These are phyloP conservation scores for Bombyx mandarina DNA, from an alignment of 1,140 invertebrate species.

Conservation along the genomic window DNA sequence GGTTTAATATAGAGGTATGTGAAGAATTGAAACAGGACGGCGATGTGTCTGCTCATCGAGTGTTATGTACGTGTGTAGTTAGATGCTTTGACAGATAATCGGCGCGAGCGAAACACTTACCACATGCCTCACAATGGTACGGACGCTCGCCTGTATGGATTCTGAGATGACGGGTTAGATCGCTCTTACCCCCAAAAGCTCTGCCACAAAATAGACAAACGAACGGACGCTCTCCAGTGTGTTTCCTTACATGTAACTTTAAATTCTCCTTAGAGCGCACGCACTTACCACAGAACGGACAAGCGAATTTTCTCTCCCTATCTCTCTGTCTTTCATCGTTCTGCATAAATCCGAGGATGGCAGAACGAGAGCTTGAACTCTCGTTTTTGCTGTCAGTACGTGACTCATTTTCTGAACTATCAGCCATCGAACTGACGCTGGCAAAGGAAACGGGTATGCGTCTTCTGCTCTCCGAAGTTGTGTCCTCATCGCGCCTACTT, in stretches of 20 bases:
- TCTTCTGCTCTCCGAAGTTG: slow-evolving; percentile 32
- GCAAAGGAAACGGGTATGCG: slow-evolving; percentile 62
- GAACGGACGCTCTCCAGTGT: slow-evolving; percentile 90
- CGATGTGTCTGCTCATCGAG: slow-evolving; percentile 50
- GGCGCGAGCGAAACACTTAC: slow-evolving; percentile 90
- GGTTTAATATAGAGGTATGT: slow-evolving; percentile 52
- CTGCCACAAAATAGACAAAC: slow-evolving; percentile 89
- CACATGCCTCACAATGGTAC: slow-evolving; percentile 92
- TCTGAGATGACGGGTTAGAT: slow-evolving; percentile 86
- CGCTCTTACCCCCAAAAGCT: slow-evolving; percentile 89
- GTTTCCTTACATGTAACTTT: slow-evolving; percentile 89
- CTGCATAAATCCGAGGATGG: slow-evolving; percentile 75
- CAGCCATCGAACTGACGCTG: slow-evolving; percentile 64
- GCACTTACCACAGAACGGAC: slow-evolving; percentile 90
- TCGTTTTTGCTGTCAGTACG: slow-evolving; percentile 53
- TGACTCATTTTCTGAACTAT: slow-evolving; percentile 60
- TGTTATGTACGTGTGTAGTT: slow-evolving; percentile 87
- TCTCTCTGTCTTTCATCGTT: slow-evolving; percentile 78
- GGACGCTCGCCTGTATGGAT: slow-evolving; percentile 90
- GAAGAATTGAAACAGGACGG: slow-evolving; percentile 47
- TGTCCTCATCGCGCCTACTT: slow-evolving; percentile 30
- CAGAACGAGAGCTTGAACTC: slow-evolving; percentile 71
- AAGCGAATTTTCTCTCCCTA: slow-evolving; percentile 81
- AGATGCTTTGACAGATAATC: slow-evolving; percentile 93
- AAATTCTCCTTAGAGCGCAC: slow-evolving; percentile 90